These are phyloP conservation scores for Aphelocoma californica DNA, from an alignment of 2,797 vertebrate species.

Conservation along the genomic window DNA sequence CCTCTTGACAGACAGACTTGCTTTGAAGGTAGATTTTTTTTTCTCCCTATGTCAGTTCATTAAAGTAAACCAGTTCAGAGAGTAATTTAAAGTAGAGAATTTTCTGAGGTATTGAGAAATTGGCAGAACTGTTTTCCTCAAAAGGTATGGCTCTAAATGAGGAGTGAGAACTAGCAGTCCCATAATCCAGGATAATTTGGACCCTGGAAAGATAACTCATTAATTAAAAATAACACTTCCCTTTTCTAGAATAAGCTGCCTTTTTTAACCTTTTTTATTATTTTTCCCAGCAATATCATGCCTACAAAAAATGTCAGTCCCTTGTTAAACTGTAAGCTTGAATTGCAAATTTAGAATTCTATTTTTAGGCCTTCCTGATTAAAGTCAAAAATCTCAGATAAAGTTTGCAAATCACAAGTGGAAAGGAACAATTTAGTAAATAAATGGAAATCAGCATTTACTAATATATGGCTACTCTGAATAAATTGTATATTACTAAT, in stretches of 20 bases:
- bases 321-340: background rate
- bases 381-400: background rate
- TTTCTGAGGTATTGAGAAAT: background rate
- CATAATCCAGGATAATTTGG: background rate
- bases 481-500: background rate
- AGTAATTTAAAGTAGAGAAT: background rate
- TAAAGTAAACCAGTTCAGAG: background rate
- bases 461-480: background rate
- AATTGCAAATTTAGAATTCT: background rate
- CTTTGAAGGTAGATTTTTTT: background rate
- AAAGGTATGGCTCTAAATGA: background rate
- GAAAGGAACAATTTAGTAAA: background rate
- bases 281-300: background rate
- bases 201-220: background rate
- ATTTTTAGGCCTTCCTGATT: background rate
- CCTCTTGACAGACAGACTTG: background rate
- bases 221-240: background rate
- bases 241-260: background rate
- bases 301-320: background rate
- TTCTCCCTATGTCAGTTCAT: background rate
- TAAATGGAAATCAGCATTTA: background rate
- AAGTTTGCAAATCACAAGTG: background rate
- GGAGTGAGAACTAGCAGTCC: background rate
- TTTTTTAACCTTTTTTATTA: background rate
- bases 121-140: background rate